phyloP scores from a whole-genome alignment of 1,140 invertebrate species.

The Ladona fulva region DNA sequence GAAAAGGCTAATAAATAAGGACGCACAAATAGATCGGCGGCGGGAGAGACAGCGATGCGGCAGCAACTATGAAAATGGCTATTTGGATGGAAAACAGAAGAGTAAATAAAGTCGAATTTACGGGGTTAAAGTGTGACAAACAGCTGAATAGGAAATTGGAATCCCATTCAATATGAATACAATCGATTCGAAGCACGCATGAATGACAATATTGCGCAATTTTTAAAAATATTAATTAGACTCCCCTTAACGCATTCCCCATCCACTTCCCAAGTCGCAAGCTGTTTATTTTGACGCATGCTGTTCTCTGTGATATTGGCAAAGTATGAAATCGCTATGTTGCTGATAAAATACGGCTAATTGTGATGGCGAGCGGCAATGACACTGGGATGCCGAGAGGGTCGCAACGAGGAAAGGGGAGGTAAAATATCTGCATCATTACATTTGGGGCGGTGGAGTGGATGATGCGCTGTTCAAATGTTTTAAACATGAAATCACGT shows the following conservation, averaged over 20 bases:
- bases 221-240: conserved; percentile 2
- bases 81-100: conserved; percentile 5
- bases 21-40: not conserved
- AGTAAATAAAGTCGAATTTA: not conserved
- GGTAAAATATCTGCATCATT: conserved; percentile 10
- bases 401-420: not conserved
- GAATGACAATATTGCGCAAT: not conserved
- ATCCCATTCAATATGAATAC: conserved; percentile 10
- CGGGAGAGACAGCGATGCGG: not conserved
- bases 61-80: not conserved
- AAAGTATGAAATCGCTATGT: conserved; percentile 2
- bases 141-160: not conserved
- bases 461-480: not conserved
- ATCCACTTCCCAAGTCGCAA: not conserved
- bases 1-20: conserved; percentile 7
- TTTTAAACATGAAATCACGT: conserved; percentile 10
- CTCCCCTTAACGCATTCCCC: not conserved
- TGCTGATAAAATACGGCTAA: conserved; percentile 5
- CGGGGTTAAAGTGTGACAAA: not conserved
- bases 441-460: conserved; percentile 6
- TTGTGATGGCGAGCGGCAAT: not conserved
- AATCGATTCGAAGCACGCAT: not conserved
- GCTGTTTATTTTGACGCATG: conserved; percentile 3
- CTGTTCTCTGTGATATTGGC: not conserved
- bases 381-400: not conserved